phyloP scores from a whole-genome alignment of 1,140 invertebrate species.

The Radopholus similis region DNA sequence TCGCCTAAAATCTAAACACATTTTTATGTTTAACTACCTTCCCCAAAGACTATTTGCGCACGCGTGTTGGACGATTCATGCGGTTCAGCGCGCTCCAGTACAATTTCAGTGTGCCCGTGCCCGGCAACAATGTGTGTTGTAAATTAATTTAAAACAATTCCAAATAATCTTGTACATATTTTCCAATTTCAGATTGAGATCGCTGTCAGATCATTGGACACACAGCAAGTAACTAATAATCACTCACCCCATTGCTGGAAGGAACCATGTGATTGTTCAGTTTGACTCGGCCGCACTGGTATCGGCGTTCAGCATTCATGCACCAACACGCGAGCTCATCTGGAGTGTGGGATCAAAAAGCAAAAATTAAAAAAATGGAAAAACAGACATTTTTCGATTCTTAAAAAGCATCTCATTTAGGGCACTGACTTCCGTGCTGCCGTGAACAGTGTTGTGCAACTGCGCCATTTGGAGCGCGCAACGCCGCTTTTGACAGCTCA shows the following conservation, averaged over 20 bases:
- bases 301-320: background rate
- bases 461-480: conserved; percentile 32
- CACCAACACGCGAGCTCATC: conserved; percentile 1
- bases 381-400: conserved; percentile 5
- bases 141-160: conserved; percentile 21
- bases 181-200: background rate
- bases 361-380: conserved; percentile 14
- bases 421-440: conserved; percentile 48
- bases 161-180: conserved; percentile 6
- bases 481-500: conserved; percentile 25
- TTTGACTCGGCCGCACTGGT: conserved; percentile 20
- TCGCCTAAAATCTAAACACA: too few relatives aligned
- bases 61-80: conserved; percentile 57
- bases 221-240: too few relatives aligned
- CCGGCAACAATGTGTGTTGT: conserved; percentile 7
- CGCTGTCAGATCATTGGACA: conserved; percentile 10
- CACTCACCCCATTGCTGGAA: too few relatives aligned
- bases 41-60: conserved; percentile 35
- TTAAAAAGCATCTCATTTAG: conserved; percentile 27
- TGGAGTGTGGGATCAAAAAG: conserved; percentile 17
- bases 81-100: conserved; percentile 47
- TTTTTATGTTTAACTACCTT: background rate
- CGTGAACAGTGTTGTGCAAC: conserved; percentile 38
- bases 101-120: conserved; percentile 46
- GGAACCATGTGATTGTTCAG: too few relatives aligned